phyloP scores from a whole-genome alignment of 2,888 invertebrate genomes.

The Drepanosiphum platanoidis region DNA sequence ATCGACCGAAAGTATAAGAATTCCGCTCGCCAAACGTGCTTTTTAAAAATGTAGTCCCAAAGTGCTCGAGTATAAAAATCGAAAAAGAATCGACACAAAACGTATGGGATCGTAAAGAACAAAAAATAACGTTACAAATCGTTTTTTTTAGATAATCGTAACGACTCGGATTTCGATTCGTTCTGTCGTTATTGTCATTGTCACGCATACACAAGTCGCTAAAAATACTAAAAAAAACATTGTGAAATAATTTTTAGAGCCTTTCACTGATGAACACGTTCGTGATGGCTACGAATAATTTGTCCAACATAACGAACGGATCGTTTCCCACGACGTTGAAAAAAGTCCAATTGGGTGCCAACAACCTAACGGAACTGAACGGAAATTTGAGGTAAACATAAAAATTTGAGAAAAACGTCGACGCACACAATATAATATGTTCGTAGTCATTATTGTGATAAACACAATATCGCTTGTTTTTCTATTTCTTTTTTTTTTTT shows the following conservation, averaged over 20 bases:
- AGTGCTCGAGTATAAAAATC: too few relatives aligned
- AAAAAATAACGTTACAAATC: too few relatives aligned
- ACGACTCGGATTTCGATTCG: too few relatives aligned
- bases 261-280: constrained; percentile 75
- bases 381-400: constrained; percentile 74
- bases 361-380: constrained; percentile 78
- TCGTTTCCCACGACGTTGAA: constrained; percentile 77
- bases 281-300: constrained; percentile 79
- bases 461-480: background rate
- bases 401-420: background rate
- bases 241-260: constrained; percentile 67
- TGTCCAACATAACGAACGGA: constrained; percentile 77
- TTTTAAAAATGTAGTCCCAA: too few relatives aligned
- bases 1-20: too few relatives aligned
- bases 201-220: too few relatives aligned
- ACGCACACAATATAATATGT: background rate
- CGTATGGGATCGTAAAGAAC: too few relatives aligned
- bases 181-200: too few relatives aligned
- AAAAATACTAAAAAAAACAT: too few relatives aligned
- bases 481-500: constrained; percentile 16
- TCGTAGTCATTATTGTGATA: background rate
- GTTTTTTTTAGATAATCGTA: too few relatives aligned
- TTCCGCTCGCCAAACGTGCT: too few relatives aligned
- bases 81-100: too few relatives aligned
- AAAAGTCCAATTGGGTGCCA: constrained; percentile 79